Base-by-base conservation (phyloP, 2,888 invertebrate species). In the Seira ritae region DNA sequence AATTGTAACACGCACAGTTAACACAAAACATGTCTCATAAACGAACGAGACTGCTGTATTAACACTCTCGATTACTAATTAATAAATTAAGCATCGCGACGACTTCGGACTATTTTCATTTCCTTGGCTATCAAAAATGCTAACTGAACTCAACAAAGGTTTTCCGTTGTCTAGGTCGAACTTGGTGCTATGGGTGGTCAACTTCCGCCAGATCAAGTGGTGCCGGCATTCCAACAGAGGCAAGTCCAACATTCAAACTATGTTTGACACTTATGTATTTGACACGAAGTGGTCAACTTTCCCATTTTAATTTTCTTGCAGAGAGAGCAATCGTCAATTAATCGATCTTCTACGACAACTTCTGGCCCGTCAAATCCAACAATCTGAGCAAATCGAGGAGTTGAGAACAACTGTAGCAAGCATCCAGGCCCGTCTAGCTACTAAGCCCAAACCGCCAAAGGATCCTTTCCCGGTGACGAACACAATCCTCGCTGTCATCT, bases 331-430 rank as follows among this genome's bases (percentile, higher is more conserved):
- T 68, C 86, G 89, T 19, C 88, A 89, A 66, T 77, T 89, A 12
- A 83, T 89, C 20, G 89, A 89, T 65, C 84, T 89, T 46, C 85
- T 89, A 15, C 88, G 88, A 12, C 89, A 89, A 55, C 86, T 89
- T 0, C 74, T 89, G 15, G 87, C 88, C 37, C 82, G 88, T n/a
- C 89, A 89, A 76, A 88, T 89, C 62, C 87, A 89, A 60, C 89
- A 89, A 70, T 88, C 89, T 0, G 89, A 89, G 46, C 89, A 89
- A 80, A 89, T 89, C n/a, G 88, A 87, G 65, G 86, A 88, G 50
- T 76, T 89, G 19, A 84, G 86, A 42, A 76, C 83, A 10, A 85
- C 88, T 8, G 89, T 89, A 15, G 87, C 87, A 12, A 86, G 85
- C 62, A 89, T 89, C 72, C 88, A 89, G 73, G 87, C 88, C 0